Evolutionary conservation across 2,113 vertebrate genomes (phyloP).

Genomic region (Nannospalax galili): DNA sequence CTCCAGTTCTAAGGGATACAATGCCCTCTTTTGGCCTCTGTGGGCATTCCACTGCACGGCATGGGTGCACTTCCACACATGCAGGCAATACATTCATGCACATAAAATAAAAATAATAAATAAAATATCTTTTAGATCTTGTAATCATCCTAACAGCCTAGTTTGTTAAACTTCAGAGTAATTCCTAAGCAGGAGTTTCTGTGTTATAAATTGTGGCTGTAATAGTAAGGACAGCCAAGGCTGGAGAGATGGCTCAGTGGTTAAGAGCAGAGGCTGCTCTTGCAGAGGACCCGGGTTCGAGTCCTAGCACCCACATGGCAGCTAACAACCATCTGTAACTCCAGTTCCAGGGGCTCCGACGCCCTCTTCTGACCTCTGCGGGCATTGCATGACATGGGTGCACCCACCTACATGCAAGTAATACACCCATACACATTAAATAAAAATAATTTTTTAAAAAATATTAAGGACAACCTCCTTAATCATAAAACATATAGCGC

Average conservation of each 20-base stretch:
- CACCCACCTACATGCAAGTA: too few species aligned
- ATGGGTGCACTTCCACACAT: background rate
- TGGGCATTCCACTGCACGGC: background rate
- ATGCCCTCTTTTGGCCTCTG: background rate
- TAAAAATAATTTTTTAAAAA: too few species aligned
- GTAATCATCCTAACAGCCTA: background rate
- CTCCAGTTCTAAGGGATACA: background rate
- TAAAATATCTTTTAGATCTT: background rate
- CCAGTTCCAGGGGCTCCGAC: too few species aligned
- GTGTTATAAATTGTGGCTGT: background rate
- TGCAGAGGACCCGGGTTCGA: too few species aligned
- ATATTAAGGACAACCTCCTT: background rate
- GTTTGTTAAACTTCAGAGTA: background rate
- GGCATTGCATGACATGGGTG: too few species aligned
- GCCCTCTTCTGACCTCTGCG: too few species aligned
- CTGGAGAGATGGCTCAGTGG: too few species aligned
- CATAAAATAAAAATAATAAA: background rate
- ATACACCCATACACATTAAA: too few species aligned
- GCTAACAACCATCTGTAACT: too few species aligned
- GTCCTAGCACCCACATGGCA: too few species aligned
- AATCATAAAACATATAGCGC: background rate
- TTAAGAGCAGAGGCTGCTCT: too few species aligned
- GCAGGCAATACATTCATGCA: background rate
- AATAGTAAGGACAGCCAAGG: background rate
- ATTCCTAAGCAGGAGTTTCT: background rate